Percentiles rank a stretch among this genome's conserved stretches.
phyloP scores from a whole-genome alignment of 2,888 invertebrate species.

The Ellobium chinense region DNA sequence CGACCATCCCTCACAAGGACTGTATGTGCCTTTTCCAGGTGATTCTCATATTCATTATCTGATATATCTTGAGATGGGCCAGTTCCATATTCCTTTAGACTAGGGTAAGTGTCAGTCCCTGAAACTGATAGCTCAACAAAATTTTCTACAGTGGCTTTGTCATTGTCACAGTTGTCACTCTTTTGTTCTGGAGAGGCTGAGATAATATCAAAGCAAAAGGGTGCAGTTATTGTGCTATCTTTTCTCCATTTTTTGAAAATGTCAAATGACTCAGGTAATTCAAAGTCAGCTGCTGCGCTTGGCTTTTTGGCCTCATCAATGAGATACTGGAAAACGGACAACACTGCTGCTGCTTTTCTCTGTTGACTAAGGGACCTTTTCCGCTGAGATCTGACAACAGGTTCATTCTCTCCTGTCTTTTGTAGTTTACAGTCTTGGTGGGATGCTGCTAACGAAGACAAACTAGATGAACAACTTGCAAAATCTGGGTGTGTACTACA shows the following conservation, averaged over 20 bases:
- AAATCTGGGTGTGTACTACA: not conserved
- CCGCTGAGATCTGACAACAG: not conserved
- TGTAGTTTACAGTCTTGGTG: not conserved
- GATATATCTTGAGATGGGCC: too few relatives aligned
- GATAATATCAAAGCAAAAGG: too few relatives aligned
- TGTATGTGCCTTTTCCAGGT: too few relatives aligned
- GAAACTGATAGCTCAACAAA: too few relatives aligned
- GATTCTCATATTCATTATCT: too few relatives aligned
- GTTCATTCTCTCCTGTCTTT: not conserved
- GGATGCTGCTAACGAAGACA: not conserved
- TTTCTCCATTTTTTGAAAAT: not conserved
- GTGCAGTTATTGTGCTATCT: too few relatives aligned
- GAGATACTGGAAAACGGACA: slow-evolving; percentile 67
- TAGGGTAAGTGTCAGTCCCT: too few relatives aligned
- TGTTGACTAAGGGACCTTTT: slow-evolving; percentile 27
- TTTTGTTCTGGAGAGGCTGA: too few relatives aligned
- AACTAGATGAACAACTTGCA: not conserved
- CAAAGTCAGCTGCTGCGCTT: slow-evolving; percentile 54
- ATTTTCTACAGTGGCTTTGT: too few relatives aligned
- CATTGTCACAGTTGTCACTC: too few relatives aligned
- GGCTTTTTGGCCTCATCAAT: slow-evolving; percentile 65
- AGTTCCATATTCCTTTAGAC: too few relatives aligned
- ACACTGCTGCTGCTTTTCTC: slow-evolving; percentile 56
- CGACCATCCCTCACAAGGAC: too few relatives aligned
- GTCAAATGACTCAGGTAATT: slow-evolving; percentile 23